A percentile compares a stretch with the other conserved stretches of the same genome.
Evolutionary conservation across 64 coral and sea anemone genomes (phyloP).

Genomic region (Actinia equina): DNA sequence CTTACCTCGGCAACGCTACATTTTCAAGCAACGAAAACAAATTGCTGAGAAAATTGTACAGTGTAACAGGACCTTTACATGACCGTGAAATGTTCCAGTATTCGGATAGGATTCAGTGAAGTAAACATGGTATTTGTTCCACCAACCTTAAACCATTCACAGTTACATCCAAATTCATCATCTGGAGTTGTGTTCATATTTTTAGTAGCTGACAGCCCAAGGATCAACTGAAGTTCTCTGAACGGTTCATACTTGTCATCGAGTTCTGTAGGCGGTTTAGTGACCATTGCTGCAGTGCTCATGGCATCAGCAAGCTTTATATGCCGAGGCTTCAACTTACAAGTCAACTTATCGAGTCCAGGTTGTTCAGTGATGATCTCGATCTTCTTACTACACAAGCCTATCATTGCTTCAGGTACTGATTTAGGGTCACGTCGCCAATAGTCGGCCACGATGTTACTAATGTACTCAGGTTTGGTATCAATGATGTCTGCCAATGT

Average conservation of each 20-base stretch:
- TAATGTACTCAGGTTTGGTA: conserved; percentile 68
- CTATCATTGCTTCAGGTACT: conserved; percentile 47
- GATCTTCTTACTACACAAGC: conserved; percentile 46
- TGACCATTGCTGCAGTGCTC: conserved; percentile 76
- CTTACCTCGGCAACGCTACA: too few species aligned
- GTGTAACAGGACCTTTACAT: too few species aligned
- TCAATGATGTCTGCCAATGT: conserved; percentile 29
- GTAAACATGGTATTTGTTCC: too few species aligned
- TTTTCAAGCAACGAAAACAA: too few species aligned
- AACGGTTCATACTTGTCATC: conserved; percentile 57
- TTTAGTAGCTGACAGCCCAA: conserved; percentile 55
- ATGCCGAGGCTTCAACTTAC: conserved; percentile 28
- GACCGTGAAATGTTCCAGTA: too few species aligned
- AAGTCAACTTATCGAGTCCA: background rate
- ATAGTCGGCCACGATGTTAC: conserved; percentile 70
- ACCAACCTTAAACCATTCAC: conserved; percentile 1
- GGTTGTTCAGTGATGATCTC: conserved; percentile 53
- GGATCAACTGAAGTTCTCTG: conserved; percentile 76
- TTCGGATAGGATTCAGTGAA: too few species aligned
- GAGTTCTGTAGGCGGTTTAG: conserved; percentile 25
- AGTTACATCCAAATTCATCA: conserved; percentile 9
- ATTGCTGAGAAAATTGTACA: too few species aligned
- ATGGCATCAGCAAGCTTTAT: conserved; percentile 72
- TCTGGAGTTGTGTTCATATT: conserved; percentile 47
- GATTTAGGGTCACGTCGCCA: conserved; percentile 48